Percentiles rank a stretch among this genome's conserved stretches.
phyloP scores from a whole-genome alignment of 2,888 invertebrate species.

The Nowickia ferox region DNA sequence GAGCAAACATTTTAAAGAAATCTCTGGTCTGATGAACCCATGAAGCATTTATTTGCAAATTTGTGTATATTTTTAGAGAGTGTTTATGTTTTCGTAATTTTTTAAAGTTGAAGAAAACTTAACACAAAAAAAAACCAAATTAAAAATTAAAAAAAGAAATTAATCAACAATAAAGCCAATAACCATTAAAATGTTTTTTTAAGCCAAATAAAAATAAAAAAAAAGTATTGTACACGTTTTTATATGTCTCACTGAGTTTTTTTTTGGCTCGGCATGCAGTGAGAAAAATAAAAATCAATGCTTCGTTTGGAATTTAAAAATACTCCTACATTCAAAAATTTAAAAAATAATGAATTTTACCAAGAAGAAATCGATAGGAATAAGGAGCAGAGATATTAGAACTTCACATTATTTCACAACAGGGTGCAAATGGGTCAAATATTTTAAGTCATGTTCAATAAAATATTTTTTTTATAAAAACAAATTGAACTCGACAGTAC shows the following conservation, averaged over 20 bases:
- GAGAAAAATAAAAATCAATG: too few species aligned
- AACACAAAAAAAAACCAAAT: conserved; percentile 4
- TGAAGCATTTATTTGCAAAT: not conserved
- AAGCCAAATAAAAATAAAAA: not conserved
- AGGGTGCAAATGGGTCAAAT: too few species aligned
- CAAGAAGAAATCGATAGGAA: too few species aligned
- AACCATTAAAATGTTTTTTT: conserved; percentile 12
- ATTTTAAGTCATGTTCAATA: too few species aligned
- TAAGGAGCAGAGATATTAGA: too few species aligned
- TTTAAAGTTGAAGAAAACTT: not conserved
- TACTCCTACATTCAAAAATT: too few species aligned
- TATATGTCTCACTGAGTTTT: not conserved
- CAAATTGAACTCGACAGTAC: too few species aligned
- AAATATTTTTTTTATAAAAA: too few species aligned
- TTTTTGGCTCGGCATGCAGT: too few species aligned
- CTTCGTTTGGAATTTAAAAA: too few species aligned
- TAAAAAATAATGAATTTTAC: too few species aligned
- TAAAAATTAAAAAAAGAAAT: conserved; percentile 2
- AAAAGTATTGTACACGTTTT: not conserved
- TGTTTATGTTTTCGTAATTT: not conserved
- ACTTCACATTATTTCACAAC: too few species aligned
- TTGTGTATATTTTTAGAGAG: not conserved
- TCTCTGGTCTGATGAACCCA: conserved; percentile 67
- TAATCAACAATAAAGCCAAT: conserved; percentile 10
- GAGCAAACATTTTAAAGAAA: conserved; percentile 34